Evolutionary conservation across 2,113 vertebrate species (phyloP), one percentile per base, ranked within the genome.

Genomic region (Poeciliopsis turrubarensis): DNA sequence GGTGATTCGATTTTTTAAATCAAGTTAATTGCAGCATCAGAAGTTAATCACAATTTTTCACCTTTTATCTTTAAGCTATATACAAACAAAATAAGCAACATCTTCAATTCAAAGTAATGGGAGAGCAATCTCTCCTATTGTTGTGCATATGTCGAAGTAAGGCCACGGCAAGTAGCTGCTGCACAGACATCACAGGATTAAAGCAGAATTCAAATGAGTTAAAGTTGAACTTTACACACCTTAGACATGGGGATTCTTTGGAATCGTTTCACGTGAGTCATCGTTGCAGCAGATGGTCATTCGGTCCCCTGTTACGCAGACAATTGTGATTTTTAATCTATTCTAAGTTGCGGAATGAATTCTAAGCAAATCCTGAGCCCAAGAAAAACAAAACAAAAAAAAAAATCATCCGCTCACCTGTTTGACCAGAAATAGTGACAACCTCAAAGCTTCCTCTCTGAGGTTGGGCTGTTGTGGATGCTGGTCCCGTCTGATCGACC

Each of bases 191-290:
- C n/a, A n/a, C 51, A 57, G 22, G 51, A 57, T n/a, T 25, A n/a
- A 57, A 57, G 7, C 6, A 57, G 2, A 47, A 57, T 57, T 57
- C 7, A 31, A 10, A 9, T 15, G 2, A 62, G 2, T 63, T 22
- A 9, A 63, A 37, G 34, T 37, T 11, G 10, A 37, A 12, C 34
- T 12, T 37, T n/a, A 79, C 64, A 1, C 81, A 94, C 94, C 94
- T 93, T 94, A 2, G 94, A 95, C 94, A 95, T 94, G n/a, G 90
- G 90, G 76, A 95, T 94, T 26, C 75, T 84, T 27, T 86, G 82
- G 69, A 94, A 94, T 60, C 19, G 71, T 77, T 87, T 91, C 37
- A 77, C 25, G 5, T 94, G 93, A 62, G 81, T 67, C 94, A 94
- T 95, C 69, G 85, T 92, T 19, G 60, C 77, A 13, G 63, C 76